Base-by-base conservation (phyloP, 1,140 invertebrate species). In the Pogonomyrmex barbatus region DNA sequence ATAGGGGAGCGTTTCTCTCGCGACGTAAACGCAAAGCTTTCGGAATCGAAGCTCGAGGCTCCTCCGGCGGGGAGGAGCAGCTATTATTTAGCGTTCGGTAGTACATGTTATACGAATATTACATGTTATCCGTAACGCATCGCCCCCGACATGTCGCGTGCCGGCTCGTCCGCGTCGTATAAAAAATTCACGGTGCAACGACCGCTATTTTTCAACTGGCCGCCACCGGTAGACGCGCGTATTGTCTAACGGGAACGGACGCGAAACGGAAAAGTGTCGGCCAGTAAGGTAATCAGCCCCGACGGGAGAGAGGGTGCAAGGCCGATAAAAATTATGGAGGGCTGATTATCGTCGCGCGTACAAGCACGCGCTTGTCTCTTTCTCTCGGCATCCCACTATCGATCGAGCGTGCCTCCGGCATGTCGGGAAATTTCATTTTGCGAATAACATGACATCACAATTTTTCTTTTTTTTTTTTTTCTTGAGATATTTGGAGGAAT, bases 101-200 rank as follows among this genome's bases (percentile, higher is more conserved):
- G 14, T 8, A 63, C 42, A 60, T 10, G 30, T 56, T 52, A 24
- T 24, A 54, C 58, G 60, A n/a, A 73, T n/a, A n/a, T n/a, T n/a
- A n/a, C n/a, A n/a, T n/a, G n/a, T 85, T 85, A 85, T 85, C 82
- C 56, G 70, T 39, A 62, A 62, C 42, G 63, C 81, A 76, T 56
- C 67, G 45, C 12, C 10, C 12, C 10, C 86, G 36, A 60, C 65
- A 47, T 62, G 67, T 60, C 33, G 58, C 81, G 77, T 62, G 68
- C 56, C 17, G 24, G n/a, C 33, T 47, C 50, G 62, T 54, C 47
- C 52, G 67, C 39, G 30, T 42, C 68, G 52, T 36, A 89, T 89
- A 65, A 89, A 89, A 71, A 81, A 89, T 89, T 88, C 83, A 89
- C 52, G 50, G 83, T 71, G 76, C 47, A 88, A 88, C 77, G 76